Evolutionary conservation across 2,888 invertebrate species (phyloP), one percentile per base, ranked within the genome.

Genomic region (Coenonympha arcania): DNA sequence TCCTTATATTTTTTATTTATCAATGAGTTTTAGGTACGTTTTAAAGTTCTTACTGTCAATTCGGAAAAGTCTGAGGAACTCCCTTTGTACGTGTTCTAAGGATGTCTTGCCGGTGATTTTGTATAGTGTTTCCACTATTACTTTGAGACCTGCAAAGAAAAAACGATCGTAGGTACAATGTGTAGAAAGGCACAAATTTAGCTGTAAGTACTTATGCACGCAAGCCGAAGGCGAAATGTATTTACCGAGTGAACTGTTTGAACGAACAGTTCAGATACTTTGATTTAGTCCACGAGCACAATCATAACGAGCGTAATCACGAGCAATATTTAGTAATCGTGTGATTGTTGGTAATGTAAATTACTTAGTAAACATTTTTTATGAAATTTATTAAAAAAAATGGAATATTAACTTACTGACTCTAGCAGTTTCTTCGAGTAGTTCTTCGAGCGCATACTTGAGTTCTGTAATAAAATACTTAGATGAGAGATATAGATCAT

Each of bases 401-500:
- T 33, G 22, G 8, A 33, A 34, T 18, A 20, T 8, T 5, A 42
- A 73, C 80, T 77, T 65, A 81, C 80, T 78, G 13, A 65, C 61
- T 55, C 65, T 59, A 13, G 68, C 68, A 0, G 65, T 45, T 1
- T 69, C 65, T 48, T 76, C 69, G 0, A 64, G 62, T 1, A 79
- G 37, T 4, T 79, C 79, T 37, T 78, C 78, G 13, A 81, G 40
- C 0, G 76, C 77, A 46, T 76, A 78, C 59, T 73, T 78, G 3
- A 70, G 54, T 63, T 79, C 81, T 81, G 73, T 13, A 72, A 74
- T 8, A 48, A 20, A 22, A 8, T 22, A 11, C n/a, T n/a, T n/a
- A n/a, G n/a, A n/a, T n/a, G n/a, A n/a, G n/a, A n/a, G n/a, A n/a
- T n/a, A n/a, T n/a, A n/a, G n/a, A n/a, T n/a, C n/a, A n/a, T n/a